Conservation (phyloP, 2,113 vertebrate genomes). For the Melanerpes aurifrons region DNA sequence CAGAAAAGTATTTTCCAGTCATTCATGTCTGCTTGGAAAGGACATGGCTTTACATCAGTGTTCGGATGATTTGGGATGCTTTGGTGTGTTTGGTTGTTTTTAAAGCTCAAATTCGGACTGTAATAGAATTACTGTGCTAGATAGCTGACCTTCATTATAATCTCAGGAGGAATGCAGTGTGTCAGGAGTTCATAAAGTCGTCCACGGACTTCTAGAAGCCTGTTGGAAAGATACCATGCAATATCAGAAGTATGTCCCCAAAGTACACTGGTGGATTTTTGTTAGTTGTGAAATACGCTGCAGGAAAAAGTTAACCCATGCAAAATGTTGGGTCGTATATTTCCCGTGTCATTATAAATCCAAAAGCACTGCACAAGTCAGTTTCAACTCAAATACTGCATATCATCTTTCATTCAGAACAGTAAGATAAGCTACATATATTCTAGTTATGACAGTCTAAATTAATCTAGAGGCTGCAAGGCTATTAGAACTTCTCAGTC, state of each 20-base stretch:
- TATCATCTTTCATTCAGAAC: neutral
- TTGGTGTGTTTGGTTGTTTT: neutral
- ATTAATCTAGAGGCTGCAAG: neutral
- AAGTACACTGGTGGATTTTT: neutral
- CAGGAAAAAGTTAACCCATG: neutral
- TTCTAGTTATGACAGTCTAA: neutral
- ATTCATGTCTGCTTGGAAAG: neutral
- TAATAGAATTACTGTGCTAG: neutral
- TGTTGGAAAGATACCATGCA: conserved; percentile 65
- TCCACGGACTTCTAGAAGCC: conserved; percentile 93
- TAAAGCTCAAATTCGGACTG: neutral
- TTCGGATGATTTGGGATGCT: neutral
- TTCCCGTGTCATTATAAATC: neutral
- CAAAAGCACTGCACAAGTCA: neutral
- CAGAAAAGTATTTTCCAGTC: neutral
- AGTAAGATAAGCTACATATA: neutral
- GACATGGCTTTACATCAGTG: neutral
- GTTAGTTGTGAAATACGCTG: neutral
- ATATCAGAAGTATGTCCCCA: neutral
- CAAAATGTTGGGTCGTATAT: neutral
- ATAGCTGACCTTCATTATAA: conserved; percentile 92
- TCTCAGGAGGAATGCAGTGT: conserved; percentile 95
- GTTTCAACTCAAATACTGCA: neutral
- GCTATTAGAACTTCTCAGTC: neutral
- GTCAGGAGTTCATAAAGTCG: conserved; percentile 95